Evolutionary conservation across 35 echinoderm and acorn worm genomes (phyloP).

Genomic region (Holothuria glaberrima): DNA sequence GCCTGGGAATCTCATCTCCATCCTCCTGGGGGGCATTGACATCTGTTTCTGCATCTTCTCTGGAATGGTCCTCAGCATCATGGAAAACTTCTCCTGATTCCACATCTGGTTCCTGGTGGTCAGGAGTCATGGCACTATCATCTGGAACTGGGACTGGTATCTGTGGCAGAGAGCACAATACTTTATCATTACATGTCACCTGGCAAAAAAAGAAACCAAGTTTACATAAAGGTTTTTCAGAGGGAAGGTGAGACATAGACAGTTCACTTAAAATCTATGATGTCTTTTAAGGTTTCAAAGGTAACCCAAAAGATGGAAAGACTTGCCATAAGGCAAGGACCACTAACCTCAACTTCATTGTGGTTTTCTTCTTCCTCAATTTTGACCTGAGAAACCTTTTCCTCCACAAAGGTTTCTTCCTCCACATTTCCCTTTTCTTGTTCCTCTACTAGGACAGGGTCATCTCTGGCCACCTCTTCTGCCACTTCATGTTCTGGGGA

Average conservation of each 20-base stretch:
- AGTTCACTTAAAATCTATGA: not conserved
- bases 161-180: not conserved
- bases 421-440: slow-evolving; percentile 29
- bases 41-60: slow-evolving; percentile 5
- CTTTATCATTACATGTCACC: not conserved
- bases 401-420: no score
- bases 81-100: slow-evolving; percentile 66
- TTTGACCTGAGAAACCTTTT: not conserved
- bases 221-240: not conserved
- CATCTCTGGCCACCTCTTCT: not conserved
- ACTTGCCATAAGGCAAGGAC: not conserved
- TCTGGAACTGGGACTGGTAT: not conserved
- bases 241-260: no score
- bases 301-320: not conserved
- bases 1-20: slow-evolving; percentile 27
- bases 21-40: slow-evolving; percentile 17
- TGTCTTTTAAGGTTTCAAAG: not conserved
- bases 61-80: slow-evolving; percentile 75
- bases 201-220: not conserved
- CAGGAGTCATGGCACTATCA: not conserved
- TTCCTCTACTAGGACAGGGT: slow-evolving; percentile 20
- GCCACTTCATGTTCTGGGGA: slow-evolving; percentile 38
- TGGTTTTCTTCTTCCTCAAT: slow-evolving; percentile 3
- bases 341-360: slow-evolving; percentile 20
- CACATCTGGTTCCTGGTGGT: slow-evolving; percentile 4